Evolutionary conservation across 2,888 invertebrate species (phyloP), one percentile per base, ranked within the genome.

Genomic region (Amaurobius ferox): DNA sequence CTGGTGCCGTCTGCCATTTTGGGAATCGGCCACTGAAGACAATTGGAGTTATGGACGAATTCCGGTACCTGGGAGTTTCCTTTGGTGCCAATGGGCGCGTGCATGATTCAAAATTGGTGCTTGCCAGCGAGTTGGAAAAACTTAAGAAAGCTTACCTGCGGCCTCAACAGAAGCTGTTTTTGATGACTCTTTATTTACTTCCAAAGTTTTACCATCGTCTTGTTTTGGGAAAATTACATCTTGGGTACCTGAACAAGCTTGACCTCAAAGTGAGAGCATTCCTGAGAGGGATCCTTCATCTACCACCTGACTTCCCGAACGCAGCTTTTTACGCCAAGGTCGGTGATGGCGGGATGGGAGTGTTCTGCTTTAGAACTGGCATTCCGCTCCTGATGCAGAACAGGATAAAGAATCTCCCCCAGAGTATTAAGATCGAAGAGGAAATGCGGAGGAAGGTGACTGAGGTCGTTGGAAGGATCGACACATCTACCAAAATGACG

Each of bases 81-180:
- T 61, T 61, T n/a, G 5, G 6, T 6, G 13, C 61, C 2, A 1
- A 2, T 5, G 61, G 61, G 1, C 23, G 7, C 26, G 5, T n/a
- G 6, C 7, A 13, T 35, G 16, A 16, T 61, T 2, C 1, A 11
- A 2, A 3, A 28, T 23, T 7, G 26, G 28, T 23, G 2, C 13
- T 61, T 5, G 26, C 1, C 1, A 26, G 2, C 2, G 61, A 61
- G 5, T 6, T 61, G 26, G 7, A 61, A 13, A 28, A 3, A 13
- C n/a, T 61, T 2, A 9, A n/a, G 19, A 48, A 28, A n/a, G 3
- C 48, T 0, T 55, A 23, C 0, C 39, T 61, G 1, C 61, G 32
- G 19, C 73, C 73, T 1, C 73, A 73, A 26, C 73, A 73, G 16
- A 73, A 62, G 26, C 1, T 32, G 7, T 73, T 62, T 61, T 7